These are phyloP conservation scores for Acronicta leporina DNA, from an alignment of 2,888 invertebrate species.

Conservation along the genomic window DNA sequence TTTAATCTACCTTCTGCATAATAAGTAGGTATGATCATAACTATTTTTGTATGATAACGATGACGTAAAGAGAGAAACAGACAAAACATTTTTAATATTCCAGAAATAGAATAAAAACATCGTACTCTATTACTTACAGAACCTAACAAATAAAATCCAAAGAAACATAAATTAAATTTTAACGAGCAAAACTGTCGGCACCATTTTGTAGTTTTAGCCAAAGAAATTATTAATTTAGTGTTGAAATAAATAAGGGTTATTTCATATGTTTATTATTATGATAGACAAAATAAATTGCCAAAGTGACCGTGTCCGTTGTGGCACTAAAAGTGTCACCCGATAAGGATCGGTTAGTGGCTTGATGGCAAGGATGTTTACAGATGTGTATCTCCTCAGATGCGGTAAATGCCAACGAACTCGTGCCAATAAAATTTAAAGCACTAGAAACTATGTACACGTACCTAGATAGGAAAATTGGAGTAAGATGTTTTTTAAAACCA, in stretches of 20 bases:
- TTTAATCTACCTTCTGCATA: too few species aligned
- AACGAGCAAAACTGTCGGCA: constrained; percentile 24
- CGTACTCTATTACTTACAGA: background rate
- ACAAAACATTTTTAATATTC: background rate
- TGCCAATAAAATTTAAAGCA: constrained; percentile 59
- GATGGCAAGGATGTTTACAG: constrained; percentile 53
- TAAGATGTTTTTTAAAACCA: background rate
- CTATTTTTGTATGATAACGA: too few species aligned
- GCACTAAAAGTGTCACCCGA: constrained; percentile 47
- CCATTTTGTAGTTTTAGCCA: constrained; percentile 24
- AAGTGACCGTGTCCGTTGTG: constrained; percentile 39
- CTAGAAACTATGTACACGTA: constrained; percentile 19
- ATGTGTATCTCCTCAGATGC: constrained; percentile 43
- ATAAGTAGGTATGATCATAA: too few species aligned
- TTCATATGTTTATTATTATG: constrained; percentile 25
- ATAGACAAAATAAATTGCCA: constrained; percentile 25
- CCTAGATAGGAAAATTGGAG: too few species aligned
- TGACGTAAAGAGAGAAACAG: background rate
- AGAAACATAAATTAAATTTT: constrained; percentile 40
- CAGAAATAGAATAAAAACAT: constrained; percentile 3
- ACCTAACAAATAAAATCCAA: constrained; percentile 4
- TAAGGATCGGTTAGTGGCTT: constrained; percentile 49
- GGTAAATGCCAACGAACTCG: constrained; percentile 59
- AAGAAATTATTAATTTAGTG: constrained; percentile 22
- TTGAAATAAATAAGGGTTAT: constrained; percentile 25